A percentile compares a stretch with the other conserved stretches of the same genome.
These are phyloP conservation scores for Mythimna loreyi DNA, from an alignment of 2,888 invertebrate species.

Conservation along the genomic window DNA sequence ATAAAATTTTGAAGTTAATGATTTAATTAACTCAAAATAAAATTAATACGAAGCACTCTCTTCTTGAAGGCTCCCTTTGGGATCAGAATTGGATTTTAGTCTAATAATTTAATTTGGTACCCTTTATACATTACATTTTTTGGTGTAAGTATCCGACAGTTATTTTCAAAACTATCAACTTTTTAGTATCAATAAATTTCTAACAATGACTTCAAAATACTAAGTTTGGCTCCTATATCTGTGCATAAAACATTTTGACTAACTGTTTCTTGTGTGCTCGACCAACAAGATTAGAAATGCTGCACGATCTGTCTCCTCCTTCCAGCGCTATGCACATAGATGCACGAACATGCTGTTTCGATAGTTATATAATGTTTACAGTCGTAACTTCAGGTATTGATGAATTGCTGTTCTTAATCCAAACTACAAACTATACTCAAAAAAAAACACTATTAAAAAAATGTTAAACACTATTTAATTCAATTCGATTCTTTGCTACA, in stretches of 20 bases:
- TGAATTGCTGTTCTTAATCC: conserved; percentile 36
- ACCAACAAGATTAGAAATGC: conserved; percentile 86
- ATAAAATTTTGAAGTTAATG: not conserved
- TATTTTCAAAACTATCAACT: not conserved
- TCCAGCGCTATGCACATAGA: conserved; percentile 74
- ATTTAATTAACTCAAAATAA: conserved; percentile 1
- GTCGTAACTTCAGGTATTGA: not conserved
- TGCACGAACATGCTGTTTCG: conserved; percentile 74
- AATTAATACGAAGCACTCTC: not conserved
- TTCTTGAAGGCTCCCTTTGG: not conserved
- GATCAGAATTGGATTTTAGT: not conserved
- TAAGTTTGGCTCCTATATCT: conserved; percentile 73
- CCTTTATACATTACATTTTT: not conserved
- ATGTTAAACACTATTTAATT: not conserved
- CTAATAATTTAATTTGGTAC: fast-evolving
- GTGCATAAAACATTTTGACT: conserved; percentile 75
- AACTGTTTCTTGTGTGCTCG: conserved; percentile 83
- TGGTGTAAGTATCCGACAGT: not conserved
- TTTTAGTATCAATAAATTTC: not conserved
- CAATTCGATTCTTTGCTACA: not conserved
- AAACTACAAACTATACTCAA: no score
- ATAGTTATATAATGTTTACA: conserved; percentile 68
- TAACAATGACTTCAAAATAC: conserved; percentile 41
- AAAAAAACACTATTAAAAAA: no score
- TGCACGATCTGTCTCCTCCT: conserved; percentile 81